These are phyloP conservation scores for Eucidaris tribuloides DNA, from an alignment of 35 echinoderm and acorn worm genomes.

Conservation along the genomic window DNA sequence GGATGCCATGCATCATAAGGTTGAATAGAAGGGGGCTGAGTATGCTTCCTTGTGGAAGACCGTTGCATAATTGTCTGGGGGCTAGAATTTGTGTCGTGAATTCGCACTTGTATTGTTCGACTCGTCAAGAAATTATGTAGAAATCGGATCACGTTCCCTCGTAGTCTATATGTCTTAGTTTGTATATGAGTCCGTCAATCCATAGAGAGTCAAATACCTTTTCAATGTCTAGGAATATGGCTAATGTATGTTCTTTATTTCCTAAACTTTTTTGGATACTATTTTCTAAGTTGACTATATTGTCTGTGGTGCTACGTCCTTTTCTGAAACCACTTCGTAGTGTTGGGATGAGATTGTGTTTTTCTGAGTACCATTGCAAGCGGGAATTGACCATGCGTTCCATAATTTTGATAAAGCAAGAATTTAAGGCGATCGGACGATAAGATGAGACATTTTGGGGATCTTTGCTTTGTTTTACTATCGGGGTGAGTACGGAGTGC, in stretches of 20 bases:
- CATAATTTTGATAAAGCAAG: not conserved
- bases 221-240: no score
- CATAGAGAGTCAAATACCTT: no score
- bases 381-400: not conserved
- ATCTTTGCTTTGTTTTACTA: not conserved
- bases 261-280: no score
- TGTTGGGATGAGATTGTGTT: not conserved
- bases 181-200: no score
- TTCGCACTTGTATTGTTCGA: no score
- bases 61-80: not conserved
- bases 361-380: not conserved
- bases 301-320: not conserved
- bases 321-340: not conserved
- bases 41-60: not conserved
- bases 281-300: no score
- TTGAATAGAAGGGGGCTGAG: not conserved
- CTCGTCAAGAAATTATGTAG: no score
- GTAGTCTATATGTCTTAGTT: no score
- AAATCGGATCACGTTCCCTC: no score
- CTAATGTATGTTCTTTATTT: no score
- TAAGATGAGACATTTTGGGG: not conserved
- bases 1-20: not conserved
- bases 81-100: not conserved
- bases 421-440: not conserved
- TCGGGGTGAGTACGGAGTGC: no score